These are phyloP conservation scores for Astropecten irregularis DNA, from an alignment of 53 echinoderm and acorn worm genomes.

Conservation along the genomic window DNA sequence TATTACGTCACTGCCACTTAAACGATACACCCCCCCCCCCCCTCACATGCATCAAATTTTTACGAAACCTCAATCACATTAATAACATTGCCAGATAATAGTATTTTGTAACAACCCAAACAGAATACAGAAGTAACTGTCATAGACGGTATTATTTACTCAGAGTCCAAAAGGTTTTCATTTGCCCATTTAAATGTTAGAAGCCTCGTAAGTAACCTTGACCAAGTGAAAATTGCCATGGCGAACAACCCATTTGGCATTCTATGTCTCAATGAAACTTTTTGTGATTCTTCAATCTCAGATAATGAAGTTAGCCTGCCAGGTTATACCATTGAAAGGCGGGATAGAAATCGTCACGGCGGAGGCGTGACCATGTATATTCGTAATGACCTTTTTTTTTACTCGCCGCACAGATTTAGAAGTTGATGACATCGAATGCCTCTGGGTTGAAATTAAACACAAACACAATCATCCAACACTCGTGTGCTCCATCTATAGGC, in stretches of 20 bases:
- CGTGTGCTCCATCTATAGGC: background rate
- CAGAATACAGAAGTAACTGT: background rate
- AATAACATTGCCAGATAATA: no score
- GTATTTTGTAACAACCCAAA: no score
- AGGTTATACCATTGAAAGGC: background rate
- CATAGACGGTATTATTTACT: background rate
- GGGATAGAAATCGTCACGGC: background rate
- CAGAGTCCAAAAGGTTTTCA: background rate
- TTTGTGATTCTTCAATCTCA: background rate
- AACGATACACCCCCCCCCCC: no score
- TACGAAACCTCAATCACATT: no score
- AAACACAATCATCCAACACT: background rate
- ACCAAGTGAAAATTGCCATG: background rate
- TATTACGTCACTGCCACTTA: no score
- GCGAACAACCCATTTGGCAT: background rate
- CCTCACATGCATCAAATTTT: no score
- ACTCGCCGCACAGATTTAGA: background rate
- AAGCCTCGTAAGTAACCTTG: background rate
- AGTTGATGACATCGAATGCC: background rate
- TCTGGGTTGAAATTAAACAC: background rate
- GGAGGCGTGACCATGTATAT: background rate
- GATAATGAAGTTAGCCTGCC: background rate
- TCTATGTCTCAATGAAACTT: background rate
- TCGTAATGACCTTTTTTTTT: background rate
- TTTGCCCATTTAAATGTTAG: background rate